Evolutionary conservation across 2,797 vertebrate species (phyloP).

Genomic region (Hemitrygon akajei): DNA sequence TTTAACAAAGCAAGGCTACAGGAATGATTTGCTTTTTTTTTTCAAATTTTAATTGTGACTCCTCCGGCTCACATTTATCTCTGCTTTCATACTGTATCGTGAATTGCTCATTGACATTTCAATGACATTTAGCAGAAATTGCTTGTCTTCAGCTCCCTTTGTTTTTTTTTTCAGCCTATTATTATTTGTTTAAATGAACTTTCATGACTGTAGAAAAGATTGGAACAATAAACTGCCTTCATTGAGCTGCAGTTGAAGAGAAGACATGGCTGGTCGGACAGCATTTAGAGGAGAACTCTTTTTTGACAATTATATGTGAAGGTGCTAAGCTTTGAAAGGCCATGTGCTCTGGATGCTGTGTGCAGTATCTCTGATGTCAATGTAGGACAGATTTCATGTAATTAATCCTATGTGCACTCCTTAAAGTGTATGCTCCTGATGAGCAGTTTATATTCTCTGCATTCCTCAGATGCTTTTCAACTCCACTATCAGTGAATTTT

Average conservation of each 20-base stretch:
- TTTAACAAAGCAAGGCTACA: not conserved
- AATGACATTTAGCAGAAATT: conserved; percentile 8
- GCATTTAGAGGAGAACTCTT: not conserved
- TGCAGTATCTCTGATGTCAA: too few relatives aligned
- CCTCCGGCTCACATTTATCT: conserved; percentile 9
- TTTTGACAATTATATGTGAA: not conserved
- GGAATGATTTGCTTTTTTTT: not conserved
- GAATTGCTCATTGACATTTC: conserved; percentile 27
- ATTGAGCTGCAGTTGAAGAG: not conserved
- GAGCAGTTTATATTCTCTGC: too few relatives aligned
- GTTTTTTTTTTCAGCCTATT: not conserved
- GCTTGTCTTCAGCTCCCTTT: not conserved
- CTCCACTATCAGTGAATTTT: too few relatives aligned
- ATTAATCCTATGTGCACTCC: not conserved
- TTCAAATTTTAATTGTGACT: not conserved
- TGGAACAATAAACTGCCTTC: not conserved
- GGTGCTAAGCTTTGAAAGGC: not conserved
- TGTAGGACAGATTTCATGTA: too few relatives aligned
- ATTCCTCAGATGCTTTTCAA: too few relatives aligned
- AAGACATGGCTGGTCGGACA: not conserved
- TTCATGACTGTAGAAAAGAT: not conserved
- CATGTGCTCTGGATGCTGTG: not conserved
- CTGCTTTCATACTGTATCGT: not conserved
- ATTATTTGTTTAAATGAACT: not conserved
- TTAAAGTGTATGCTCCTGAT: too few relatives aligned